A percentile compares a stretch with the other conserved stretches of the same genome.
These are phyloP conservation scores for Nerophis ophidion DNA, from an alignment of 2,113 vertebrate species.

Conservation along the genomic window DNA sequence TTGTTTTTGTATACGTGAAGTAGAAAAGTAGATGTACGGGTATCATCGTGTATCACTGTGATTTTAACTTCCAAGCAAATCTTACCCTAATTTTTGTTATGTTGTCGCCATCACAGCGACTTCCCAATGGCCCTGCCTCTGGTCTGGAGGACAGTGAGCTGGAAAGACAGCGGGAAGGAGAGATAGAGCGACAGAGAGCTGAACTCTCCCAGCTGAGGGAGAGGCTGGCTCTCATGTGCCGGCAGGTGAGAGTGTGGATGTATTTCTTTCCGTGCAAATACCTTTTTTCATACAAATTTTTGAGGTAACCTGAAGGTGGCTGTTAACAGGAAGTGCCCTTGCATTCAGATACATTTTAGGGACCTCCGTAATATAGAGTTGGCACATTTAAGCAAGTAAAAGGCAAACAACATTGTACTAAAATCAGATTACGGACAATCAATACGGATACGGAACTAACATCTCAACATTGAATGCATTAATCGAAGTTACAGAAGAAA, in stretches of 20 bases:
- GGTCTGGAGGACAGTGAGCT: conserved; percentile 65
- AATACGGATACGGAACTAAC: too few relatives aligned
- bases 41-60: conserved; percentile 42
- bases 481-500: too few relatives aligned
- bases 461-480: too few relatives aligned
- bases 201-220: conserved; percentile 86
- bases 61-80: conserved; percentile 14
- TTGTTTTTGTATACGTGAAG: conserved; percentile 47
- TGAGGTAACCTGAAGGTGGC: too few relatives aligned
- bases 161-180: conserved; percentile 76
- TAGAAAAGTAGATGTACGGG: conserved; percentile 49
- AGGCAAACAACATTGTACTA: too few relatives aligned
- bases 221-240: conserved; percentile 83
- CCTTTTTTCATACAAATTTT: too few relatives aligned
- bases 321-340: too few relatives aligned
- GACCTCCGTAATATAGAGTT: not conserved
- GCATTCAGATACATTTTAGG: not conserved
- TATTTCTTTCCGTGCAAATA: not conserved
- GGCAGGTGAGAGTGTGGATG: conserved; percentile 67
- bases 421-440: too few relatives aligned
- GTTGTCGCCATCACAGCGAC: conserved; percentile 62
- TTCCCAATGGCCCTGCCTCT: conserved; percentile 81
- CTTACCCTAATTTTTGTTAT: not conserved
- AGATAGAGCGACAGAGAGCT: conserved; percentile 80
- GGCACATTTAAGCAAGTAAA: not conserved